Evolutionary conservation across 2,797 vertebrate genomes (phyloP).

Genomic region (Ibycter americanus): DNA sequence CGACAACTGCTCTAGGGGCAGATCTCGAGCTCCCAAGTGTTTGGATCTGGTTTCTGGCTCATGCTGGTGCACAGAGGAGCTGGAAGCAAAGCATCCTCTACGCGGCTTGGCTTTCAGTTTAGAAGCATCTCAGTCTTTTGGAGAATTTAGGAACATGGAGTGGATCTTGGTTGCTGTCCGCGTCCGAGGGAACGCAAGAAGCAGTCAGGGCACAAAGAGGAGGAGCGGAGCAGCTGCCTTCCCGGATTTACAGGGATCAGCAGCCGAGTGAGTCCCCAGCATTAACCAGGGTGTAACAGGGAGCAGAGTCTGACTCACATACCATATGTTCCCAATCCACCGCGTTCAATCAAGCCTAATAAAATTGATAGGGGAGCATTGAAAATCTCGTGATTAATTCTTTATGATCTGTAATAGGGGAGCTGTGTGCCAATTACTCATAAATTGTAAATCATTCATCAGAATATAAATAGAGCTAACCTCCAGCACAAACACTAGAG

Average conservation of each 20-base stretch:
- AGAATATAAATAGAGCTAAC: conserved; percentile 70
- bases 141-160: background rate
- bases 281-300: conserved; percentile 5
- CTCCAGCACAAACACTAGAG: conserved; percentile 63
- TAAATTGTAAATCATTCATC: conserved; percentile 69
- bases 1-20: background rate
- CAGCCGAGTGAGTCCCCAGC: background rate
- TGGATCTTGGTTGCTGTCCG: background rate
- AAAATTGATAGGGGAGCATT: conserved; percentile 67
- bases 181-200: background rate
- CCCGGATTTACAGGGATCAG: conserved; percentile 37
- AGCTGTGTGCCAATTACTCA: conserved; percentile 63
- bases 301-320: conserved; percentile 40
- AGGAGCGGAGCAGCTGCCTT: conserved; percentile 3
- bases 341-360: conserved; percentile 57
- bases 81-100: background rate
- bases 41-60: conserved; percentile 12
- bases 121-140: background rate
- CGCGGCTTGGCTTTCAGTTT: background rate
- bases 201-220: background rate
- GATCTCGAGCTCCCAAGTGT: background rate
- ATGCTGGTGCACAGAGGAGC: background rate
- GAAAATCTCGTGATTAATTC: conserved; percentile 70
- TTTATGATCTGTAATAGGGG: conserved; percentile 69
- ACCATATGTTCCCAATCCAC: conserved; percentile 59